Evolutionary conservation across 2,113 vertebrate genomes (phyloP).

Genomic region (Rhadina sibilatrix): DNA sequence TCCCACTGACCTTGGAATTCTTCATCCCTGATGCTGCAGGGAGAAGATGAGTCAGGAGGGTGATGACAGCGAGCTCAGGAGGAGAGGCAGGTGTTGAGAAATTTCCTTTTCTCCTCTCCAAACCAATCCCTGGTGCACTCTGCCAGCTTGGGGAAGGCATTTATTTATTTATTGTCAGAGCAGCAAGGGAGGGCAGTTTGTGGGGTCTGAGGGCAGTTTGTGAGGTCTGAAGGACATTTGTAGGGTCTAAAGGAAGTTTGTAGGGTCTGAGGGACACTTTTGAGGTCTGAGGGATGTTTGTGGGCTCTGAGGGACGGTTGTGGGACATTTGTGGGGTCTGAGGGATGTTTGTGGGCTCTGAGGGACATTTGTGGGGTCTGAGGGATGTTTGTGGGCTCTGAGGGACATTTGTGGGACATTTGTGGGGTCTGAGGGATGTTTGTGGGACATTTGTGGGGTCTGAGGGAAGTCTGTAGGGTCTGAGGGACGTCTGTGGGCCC

Average conservation of each 20-base stretch:
- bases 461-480: accelerated
- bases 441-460: neutral
- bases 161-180: neutral
- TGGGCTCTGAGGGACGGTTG: neutral
- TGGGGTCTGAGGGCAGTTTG: too few species aligned
- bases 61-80: neutral
- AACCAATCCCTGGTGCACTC: neutral
- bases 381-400: neutral
- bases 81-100: neutral
- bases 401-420: neutral
- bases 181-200: neutral
- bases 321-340: neutral
- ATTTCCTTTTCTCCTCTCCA: neutral
- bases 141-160: neutral
- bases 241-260: too few species aligned
- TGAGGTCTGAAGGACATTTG: too few species aligned
- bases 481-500: neutral
- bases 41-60: neutral
- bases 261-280: neutral
- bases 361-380: accelerated
- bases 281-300: neutral
- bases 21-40: neutral
- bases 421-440: neutral
- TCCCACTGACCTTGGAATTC: neutral
- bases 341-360: neutral